These are phyloP conservation scores for Calameuta filiformis DNA, from an alignment of 2,888 invertebrate genomes.

Conservation along the genomic window DNA sequence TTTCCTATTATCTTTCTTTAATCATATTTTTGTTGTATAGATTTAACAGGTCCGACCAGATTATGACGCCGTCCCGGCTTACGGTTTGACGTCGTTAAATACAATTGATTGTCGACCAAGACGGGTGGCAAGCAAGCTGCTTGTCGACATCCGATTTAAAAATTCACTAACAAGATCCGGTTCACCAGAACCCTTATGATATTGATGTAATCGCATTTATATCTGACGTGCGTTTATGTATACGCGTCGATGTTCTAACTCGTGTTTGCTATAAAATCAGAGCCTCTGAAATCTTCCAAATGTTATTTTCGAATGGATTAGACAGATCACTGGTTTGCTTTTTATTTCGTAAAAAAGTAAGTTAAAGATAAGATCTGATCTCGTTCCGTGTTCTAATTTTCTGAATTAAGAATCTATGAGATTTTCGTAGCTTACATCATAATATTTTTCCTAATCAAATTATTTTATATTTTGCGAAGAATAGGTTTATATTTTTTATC, in stretches of 20 bases:
- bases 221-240: constrained; percentile 12
- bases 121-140: not conserved
- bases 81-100: not conserved
- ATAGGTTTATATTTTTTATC: not conserved
- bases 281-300: not conserved
- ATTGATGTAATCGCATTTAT: constrained; percentile 46
- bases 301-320: not conserved
- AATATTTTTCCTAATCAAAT: not conserved
- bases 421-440: not conserved
- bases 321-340: not conserved
- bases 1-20: not conserved
- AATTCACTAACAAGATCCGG: constrained; percentile 45
- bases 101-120: not conserved
- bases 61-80: not conserved
- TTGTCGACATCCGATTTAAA: constrained; percentile 42
- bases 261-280: not conserved
- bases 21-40: not conserved
- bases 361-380: not conserved
- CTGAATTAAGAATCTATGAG: not conserved
- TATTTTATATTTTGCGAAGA: not conserved
- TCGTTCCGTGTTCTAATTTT: not conserved
- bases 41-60: not conserved
- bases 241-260: constrained; percentile 21
- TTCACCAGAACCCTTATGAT: constrained; percentile 42
- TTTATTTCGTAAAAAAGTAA: not conserved